Base-by-base conservation (phyloP, 2,113 vertebrate genomes). In the Cepphus grylle region DNA sequence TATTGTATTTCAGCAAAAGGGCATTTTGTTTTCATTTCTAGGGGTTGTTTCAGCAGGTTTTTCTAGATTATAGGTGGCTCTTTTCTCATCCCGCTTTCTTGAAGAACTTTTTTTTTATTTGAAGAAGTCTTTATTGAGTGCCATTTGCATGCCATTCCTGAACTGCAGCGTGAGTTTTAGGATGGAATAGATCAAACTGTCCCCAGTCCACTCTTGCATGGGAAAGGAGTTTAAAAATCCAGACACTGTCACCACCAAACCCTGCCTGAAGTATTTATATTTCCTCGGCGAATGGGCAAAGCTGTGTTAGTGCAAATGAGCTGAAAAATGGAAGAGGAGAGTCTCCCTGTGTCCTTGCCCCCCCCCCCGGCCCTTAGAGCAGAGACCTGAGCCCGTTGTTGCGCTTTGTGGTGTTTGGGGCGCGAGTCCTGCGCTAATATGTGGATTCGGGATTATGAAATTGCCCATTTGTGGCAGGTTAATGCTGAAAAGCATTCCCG, bases 391-490 rank as follows among this genome's bases (percentile, higher is more conserved):
- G 67, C 17, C 3, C 1, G 25, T 29, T 2, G 10, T 43, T 40
- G 2, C 2, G 1, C 70, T 29, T 4, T 1, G 43, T 3, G 38
- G 7, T 26, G 30, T 11, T 52, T 3, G 1, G 40, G 5, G 47
- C 3, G 7, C 29, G 5, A 1, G 22, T 10, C 0, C 49, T 4
- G 32, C 1, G 16, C 53, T 1, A 11, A 5, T 4, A 5, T 2
- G 2, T 1, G 2, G 23, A 1, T 4, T 6, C 43, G 1, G 47
- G 19, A 6, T 8, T 1, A 3, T 2, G 58, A 4, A 69, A 38
- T 5, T 19, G 71, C 74, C 84, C 40, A 0, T 67, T 58, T 14
- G 84, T 38, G 62, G 79, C 78, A 61, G 94, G 58, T 71, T 59
- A 12, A 2, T 3, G 26, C 86, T 21, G 45, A 36, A 81, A 81